Base-by-base conservation (phyloP, 1,140 invertebrate genomes). In the Temnothorax longispinosus region DNA sequence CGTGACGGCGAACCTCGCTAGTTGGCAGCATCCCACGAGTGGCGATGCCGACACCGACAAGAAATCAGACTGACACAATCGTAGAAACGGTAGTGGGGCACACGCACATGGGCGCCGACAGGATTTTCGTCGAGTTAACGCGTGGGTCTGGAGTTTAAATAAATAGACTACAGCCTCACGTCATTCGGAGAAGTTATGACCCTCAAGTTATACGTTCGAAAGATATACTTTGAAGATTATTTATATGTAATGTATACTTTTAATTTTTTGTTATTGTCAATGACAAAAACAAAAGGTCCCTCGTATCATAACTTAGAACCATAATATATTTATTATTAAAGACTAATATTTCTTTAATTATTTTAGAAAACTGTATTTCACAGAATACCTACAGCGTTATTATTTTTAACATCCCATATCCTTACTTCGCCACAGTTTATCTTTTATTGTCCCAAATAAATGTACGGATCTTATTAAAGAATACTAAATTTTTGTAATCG, bases 21-120 rank as follows among this genome's bases (percentile, higher is more conserved):
- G 82, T 92, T 92, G 91, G 91, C 91, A 92, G 86, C 89, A 91
- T 90, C 88, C 86, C 89, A 88, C 84, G 71, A 92, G 87, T 81
- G 47, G 56, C 35, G 86, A 85, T 50, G 64, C 35, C 47, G 27
- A 84, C 71, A 82, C 77, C 88, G 74, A 69, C 52, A 74, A 27
- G 64, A 87, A 87, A 74, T 67, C 72, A 86, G 27, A 74, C 27
- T 77, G 84, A 89, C 85, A 74, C 54, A 60, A 44, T 47, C 75
- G 72, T 21, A 80, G 56, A 84, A 60, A 75, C 47, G 6, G 85
- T 87, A 80, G 86, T 86, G 85, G 89, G 89, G 88, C 60, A 87
- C 27, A 27, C 32, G 41, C 56, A 65, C 71, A 85, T 75, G 3
- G n/a, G 5, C 44, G 50, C 13, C 67, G 32, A 87, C 85, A 81